These are phyloP conservation scores for Habrosyne pyritoides DNA, from an alignment of 2,888 invertebrate species.

Conservation along the genomic window DNA sequence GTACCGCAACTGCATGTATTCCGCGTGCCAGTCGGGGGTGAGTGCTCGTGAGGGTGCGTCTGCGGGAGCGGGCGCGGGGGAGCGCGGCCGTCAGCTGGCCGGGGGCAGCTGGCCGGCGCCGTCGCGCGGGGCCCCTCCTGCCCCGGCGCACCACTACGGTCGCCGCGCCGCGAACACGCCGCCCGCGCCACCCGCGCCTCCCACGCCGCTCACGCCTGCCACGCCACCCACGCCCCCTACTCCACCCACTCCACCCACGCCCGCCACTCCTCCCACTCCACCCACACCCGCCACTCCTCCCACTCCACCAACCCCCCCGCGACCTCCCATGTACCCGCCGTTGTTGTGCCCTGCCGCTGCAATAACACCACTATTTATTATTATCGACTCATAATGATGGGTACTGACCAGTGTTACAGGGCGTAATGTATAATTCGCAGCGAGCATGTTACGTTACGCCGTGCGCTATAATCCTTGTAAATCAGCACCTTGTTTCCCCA, in stretches of 20 bases:
- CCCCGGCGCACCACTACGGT: conserved; percentile 61
- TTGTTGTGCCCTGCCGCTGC: conserved; percentile 8
- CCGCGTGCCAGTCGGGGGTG: not conserved
- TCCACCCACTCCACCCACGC: conserved; percentile 43
- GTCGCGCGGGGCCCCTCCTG: conserved; percentile 40
- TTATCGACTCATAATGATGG: not conserved
- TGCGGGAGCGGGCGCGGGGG: not conserved
- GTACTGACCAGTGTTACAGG: too few relatives aligned
- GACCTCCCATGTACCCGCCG: not conserved
- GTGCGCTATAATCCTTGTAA: too few relatives aligned
- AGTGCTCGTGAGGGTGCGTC: not conserved
- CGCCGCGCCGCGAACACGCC: conserved; percentile 54
- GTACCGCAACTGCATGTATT: not conserved
- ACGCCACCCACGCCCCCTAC: conserved; percentile 10
- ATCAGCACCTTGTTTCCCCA: too few relatives aligned
- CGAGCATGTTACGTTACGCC: too few relatives aligned
- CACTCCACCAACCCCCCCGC: not conserved
- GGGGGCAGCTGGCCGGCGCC: conserved; percentile 28
- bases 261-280: conserved; percentile 51
- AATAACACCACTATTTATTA: not conserved
- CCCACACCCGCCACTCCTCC: conserved; percentile 37
- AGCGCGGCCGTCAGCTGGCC: conserved; percentile 19
- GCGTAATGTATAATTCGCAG: too few relatives aligned
- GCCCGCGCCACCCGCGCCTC: conserved; percentile 38
- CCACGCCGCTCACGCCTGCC: not conserved